Conservation (phyloP, 2,797 vertebrate species). For the Melanotaenia maccullochi region DNA sequence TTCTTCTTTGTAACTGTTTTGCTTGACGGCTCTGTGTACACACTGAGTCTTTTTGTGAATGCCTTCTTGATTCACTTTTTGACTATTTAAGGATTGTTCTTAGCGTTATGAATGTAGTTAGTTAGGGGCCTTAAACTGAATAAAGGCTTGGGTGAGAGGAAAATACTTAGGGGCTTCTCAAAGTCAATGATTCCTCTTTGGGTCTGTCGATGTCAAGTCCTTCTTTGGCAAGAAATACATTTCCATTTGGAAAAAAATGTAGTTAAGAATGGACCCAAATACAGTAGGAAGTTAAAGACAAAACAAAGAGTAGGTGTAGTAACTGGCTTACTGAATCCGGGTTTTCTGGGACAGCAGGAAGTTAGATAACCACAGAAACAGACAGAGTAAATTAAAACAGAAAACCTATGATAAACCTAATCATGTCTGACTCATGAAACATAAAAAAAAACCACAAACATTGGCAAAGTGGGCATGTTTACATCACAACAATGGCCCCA, state of each 20-base stretch:
- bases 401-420: neutral
- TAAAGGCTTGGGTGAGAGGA: neutral
- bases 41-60: conserved; percentile 40
- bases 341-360: neutral
- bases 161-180: neutral
- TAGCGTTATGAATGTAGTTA: conserved; percentile 34
- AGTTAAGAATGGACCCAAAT: neutral
- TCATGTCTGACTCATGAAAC: neutral
- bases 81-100: conserved; percentile 43
- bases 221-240: neutral
- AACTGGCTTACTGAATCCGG: neutral
- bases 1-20: conserved; percentile 2
- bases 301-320: neutral
- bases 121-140: conserved; percentile 33
- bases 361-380: neutral
- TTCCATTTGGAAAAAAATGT: neutral
- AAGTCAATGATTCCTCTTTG: neutral
- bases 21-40: neutral
- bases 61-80: conserved; percentile 34
- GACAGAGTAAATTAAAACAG: neutral
- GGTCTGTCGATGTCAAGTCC: neutral
- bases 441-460: neutral
- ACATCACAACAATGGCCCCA: neutral
- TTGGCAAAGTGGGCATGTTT: neutral
- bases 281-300: neutral